Evolutionary conservation across 2,797 vertebrate species (phyloP).

Genomic region (Pseudomugil tenellus): DNA sequence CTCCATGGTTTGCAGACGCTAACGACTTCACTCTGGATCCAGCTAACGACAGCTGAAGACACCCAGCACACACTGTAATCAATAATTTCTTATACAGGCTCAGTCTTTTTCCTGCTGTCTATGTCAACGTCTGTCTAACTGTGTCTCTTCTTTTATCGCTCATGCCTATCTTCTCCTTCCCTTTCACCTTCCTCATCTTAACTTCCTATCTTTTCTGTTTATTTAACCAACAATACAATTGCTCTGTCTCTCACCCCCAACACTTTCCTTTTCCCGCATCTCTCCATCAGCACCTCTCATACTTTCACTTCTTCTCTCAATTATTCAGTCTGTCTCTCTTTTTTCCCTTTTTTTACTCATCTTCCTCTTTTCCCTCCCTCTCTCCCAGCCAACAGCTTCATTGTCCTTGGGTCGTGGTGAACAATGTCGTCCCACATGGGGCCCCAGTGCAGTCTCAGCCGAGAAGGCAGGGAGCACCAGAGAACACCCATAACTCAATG

Average conservation of each 20-base stretch:
- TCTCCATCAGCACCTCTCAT: constrained; percentile 35
- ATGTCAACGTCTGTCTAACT: constrained; percentile 30
- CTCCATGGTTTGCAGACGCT: constrained; percentile 72
- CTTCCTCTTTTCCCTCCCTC: constrained; percentile 21
- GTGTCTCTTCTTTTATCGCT: constrained; percentile 37
- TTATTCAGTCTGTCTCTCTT: constrained; percentile 55
- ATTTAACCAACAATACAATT: constrained; percentile 47
- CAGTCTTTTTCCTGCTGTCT: constrained; percentile 33
- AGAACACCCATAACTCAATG: constrained; percentile 82
- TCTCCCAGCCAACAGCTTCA: constrained; percentile 69
- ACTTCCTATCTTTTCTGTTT: constrained; percentile 50
- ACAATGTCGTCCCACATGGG: constrained; percentile 77
- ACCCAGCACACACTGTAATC: constrained; percentile 68
- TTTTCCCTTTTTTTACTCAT: constrained; percentile 19
- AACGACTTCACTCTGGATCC: constrained; percentile 70
- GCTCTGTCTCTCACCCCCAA: constrained; percentile 37
- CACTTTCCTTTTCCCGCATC: constrained; percentile 46
- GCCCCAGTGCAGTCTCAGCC: constrained; percentile 73
- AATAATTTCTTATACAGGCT: constrained; percentile 62
- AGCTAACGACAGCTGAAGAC: constrained; percentile 75
- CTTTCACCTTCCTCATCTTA: constrained; percentile 50
- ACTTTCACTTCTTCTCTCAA: constrained; percentile 37
- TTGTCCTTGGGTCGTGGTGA: constrained; percentile 76
- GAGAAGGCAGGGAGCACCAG: constrained; percentile 75
- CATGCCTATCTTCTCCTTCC: constrained; percentile 45